Evolutionary conservation across 2,113 vertebrate genomes (phyloP).

Genomic region (Zosterops pallidus): DNA sequence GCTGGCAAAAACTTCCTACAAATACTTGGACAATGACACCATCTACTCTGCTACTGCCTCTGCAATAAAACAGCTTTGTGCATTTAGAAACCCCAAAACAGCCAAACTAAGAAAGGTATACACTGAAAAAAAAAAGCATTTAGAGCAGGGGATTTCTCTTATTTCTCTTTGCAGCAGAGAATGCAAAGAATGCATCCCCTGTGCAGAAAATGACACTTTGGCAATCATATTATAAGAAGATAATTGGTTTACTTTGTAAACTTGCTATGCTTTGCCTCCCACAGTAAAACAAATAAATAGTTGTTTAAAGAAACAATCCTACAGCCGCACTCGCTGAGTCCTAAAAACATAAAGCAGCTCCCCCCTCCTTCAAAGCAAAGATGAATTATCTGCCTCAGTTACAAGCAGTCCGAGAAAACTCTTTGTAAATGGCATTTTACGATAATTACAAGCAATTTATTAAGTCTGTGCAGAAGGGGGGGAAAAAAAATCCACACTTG

Average conservation of each 20-base stretch:
- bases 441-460: slow-evolving; percentile 64
- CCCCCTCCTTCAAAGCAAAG: slow-evolving; percentile 15
- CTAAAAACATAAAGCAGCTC: slow-evolving; percentile 35
- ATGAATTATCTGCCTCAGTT: slow-evolving; percentile 58
- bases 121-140: neutral
- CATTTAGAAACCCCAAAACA: neutral
- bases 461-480: neutral
- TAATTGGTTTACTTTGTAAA: slow-evolving; percentile 65
- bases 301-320: slow-evolving; percentile 52
- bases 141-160: neutral
- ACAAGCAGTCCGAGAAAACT: slow-evolving; percentile 58
- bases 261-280: slow-evolving; percentile 59
- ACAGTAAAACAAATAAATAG: slow-evolving; percentile 47
- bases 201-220: slow-evolving; percentile 21
- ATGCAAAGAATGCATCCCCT: neutral
- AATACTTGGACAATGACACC: neutral
- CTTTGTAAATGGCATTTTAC: slow-evolving; percentile 71
- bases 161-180: neutral
- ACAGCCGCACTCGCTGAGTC: neutral
- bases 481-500: neutral
- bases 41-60: neutral
- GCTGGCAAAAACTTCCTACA: neutral
- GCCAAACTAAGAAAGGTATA: neutral
- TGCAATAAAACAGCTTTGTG: neutral
- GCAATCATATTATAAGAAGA: slow-evolving; percentile 58